Evolutionary conservation across 2,113 vertebrate species (phyloP), one percentile per base, ranked within the genome.

Genomic region (Calyptomena viridis): DNA sequence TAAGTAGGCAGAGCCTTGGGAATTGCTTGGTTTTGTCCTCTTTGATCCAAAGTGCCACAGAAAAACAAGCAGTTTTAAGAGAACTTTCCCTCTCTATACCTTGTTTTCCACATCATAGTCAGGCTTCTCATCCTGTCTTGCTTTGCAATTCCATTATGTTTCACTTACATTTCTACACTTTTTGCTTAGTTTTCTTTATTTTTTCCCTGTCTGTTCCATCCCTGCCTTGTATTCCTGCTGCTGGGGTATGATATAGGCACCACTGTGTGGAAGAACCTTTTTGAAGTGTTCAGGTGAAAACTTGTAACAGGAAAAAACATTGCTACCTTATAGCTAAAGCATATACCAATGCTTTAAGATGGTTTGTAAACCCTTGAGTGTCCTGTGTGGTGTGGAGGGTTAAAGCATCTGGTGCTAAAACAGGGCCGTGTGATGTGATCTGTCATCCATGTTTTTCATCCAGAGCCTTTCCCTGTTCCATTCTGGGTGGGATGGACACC

Each of bases 1-100:
- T 99, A 83, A 99, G 99, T 98, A 86, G 78, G 19, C 24, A 18
- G 39, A 39, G 23, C 21, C 81, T 62, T 66, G 85, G 33, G 19
- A 37, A 21, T 7, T 2, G 19, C 56, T 91, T 44, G 12, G 13
- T 13, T 50, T 89, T 31, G 37, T 62, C 13, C 30, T 62, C 33
- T 74, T 27, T 67, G 64, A 27, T 80, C 42, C 35, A 2, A 33
- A 85, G 21, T 31, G 27, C 66, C 5, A 2, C 2, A 4, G 52
- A 13, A 62, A 84, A 90, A 35, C 44, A 27, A 12, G 28, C 39
- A n/a, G 30, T 47, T 71, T 9, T 12, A n/a, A 58, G 63, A 75
- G 56, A 47, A 82, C 14, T 40, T 75, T 90, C 9, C 16, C 6
- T 47, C 27, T 59, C 30, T 75, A 53, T 12, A 6, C 39, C 15